phyloP scores from a whole-genome alignment of 2,888 invertebrate genomes.

The Doris montereyensis region DNA sequence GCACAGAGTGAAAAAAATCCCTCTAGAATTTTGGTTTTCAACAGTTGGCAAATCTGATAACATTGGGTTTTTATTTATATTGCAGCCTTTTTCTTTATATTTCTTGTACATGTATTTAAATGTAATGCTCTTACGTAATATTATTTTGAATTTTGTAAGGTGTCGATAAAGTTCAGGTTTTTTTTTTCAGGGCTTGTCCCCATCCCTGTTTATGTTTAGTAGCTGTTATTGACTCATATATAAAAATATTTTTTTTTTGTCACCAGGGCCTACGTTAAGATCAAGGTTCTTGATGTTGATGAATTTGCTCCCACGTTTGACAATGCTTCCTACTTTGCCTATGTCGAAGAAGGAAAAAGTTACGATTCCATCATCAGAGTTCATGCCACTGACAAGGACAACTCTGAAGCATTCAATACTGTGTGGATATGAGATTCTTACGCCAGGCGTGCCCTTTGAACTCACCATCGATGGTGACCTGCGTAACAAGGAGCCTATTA shows the following conservation, averaged over 20 bases:
- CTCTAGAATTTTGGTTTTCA: too few relatives aligned
- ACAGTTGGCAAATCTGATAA: too few relatives aligned
- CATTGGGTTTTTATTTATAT: too few relatives aligned
- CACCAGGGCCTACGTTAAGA: slow-evolving; percentile 89
- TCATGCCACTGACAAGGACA: slow-evolving; percentile 93
- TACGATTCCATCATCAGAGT: slow-evolving; percentile 89
- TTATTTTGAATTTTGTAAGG: too few relatives aligned
- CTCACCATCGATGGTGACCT: slow-evolving; percentile 92
- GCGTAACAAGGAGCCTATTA: slow-evolving; percentile 92
- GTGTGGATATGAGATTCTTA: slow-evolving; percentile 98
- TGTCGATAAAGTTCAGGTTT: too few relatives aligned
- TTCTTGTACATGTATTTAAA: too few relatives aligned
- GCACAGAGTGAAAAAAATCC: too few relatives aligned
- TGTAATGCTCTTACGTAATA: too few relatives aligned
- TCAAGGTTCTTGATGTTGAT: slow-evolving; percentile 96
- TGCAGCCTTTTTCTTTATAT: too few relatives aligned
- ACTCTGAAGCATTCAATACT: slow-evolving; percentile 94
- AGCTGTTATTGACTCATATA: too few relatives aligned
- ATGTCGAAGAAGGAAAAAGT: slow-evolving; percentile 86
- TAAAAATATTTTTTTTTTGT: background rate
- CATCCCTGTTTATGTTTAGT: too few relatives aligned
- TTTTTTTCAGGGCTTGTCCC: too few relatives aligned
- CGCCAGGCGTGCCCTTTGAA: slow-evolving; percentile 89
- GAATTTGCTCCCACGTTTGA: slow-evolving; percentile 94
- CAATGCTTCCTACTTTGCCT: slow-evolving; percentile 90